Percentiles rank a stretch among this genome's conserved stretches.
Conservation (phyloP, 1,140 invertebrate genomes). For the Leptonema lineaticorne region DNA sequence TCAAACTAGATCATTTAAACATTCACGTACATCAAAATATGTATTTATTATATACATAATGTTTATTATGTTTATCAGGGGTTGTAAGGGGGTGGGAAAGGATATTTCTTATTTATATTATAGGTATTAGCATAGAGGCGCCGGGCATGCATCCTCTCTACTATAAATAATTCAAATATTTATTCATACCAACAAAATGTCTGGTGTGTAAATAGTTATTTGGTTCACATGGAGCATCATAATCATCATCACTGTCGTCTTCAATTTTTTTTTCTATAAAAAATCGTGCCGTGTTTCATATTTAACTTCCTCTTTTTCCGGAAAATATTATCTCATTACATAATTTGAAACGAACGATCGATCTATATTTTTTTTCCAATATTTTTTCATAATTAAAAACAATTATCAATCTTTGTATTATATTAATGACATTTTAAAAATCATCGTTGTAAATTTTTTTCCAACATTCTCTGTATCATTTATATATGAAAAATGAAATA, state of each 20-base stretch:
- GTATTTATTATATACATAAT: neutral
- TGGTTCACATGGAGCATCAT: slow-evolving; percentile 30
- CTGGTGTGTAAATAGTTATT: slow-evolving; percentile 28
- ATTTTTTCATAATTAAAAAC: too few species aligned
- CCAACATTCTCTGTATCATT: too few species aligned
- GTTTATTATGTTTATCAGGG: slow-evolving; percentile 8
- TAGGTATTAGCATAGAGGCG: slow-evolving; percentile 25
- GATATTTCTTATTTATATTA: slow-evolving; percentile 24
- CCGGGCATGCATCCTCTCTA: slow-evolving; percentile 26
- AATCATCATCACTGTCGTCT: neutral
- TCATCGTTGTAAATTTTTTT: too few species aligned
- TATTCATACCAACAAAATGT: slow-evolving; percentile 35
- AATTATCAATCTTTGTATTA: too few species aligned
- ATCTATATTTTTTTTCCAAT: too few species aligned
- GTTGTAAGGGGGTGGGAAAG: neutral
- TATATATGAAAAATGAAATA: too few species aligned
- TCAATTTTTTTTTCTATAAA: too few species aligned
- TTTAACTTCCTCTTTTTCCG: slow-evolving; percentile 24
- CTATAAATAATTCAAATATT: slow-evolving; percentile 39
- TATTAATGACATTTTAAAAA: too few species aligned
- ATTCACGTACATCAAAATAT: neutral
- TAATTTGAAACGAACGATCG: too few species aligned
- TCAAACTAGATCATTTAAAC: neutral
- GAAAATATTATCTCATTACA: slow-evolving; percentile 10
- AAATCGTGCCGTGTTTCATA: neutral